Evolutionary conservation across 2,888 invertebrate genomes (phyloP), one percentile per base, ranked within the genome.

Genomic region (Tiliacea aurago): DNA sequence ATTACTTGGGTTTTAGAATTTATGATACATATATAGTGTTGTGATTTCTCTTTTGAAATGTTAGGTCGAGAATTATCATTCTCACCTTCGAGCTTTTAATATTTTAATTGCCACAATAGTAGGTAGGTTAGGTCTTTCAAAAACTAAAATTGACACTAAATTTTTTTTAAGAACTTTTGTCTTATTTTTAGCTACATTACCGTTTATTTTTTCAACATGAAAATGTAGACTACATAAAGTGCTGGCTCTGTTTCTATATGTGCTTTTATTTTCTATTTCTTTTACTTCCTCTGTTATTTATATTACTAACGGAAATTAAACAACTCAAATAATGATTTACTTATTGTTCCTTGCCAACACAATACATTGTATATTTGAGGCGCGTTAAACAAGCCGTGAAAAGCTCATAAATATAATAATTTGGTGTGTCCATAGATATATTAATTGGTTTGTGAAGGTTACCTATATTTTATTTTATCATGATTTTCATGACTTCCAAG

Each of bases 301-400:
- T n/a, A 37, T 5, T 45, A 11, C n/a, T 37, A 7, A 4, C 45
- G 18, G 7, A 41, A 45, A 59, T 53, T 66, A 75, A 33, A 66
- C 41, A 59, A 13, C 51, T 59, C 6, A 33, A 47, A 41, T 15
- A n/a, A 75, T 67, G 75, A 67, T 67, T 76, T 28, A 28, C 28
- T 28, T 61, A 61, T 67, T 9, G 33, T 61, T 67, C 28, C 20
- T 64, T 55, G 15, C 67, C 47, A 47, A 75, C n/a, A 59, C 18
- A 33, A 61, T 53, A 53, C 23, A 67, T 53, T 74, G 13, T 51
- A 23, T 61, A 43, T 76, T 75, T 67, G 10, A 23, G 13, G 6
- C 53, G 18, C 6, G 66, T 15, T 61, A 49, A 43, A 67, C 61
- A 53, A 15, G 33, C n/a, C 66, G 20, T 49, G 20, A 33, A 45